A percentile compares a stretch with the other conserved stretches of the same genome.
Evolutionary conservation across 2,797 vertebrate species (phyloP).

Genomic region (Enteromius afrohamiltoni): DNA sequence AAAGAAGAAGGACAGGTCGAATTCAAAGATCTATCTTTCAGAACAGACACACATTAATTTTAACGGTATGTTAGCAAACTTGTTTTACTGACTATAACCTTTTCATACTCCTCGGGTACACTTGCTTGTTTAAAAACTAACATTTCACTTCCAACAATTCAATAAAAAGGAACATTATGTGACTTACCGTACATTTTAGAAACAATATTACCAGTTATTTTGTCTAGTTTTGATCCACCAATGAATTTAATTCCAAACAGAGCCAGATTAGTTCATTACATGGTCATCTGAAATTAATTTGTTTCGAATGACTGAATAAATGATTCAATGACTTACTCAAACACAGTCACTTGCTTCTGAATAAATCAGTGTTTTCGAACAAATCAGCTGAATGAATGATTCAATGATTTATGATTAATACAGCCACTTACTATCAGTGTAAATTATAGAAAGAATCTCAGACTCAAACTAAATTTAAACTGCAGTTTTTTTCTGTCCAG

Average conservation of each 20-base stretch:
- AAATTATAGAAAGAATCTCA: not conserved
- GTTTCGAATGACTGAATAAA: not conserved
- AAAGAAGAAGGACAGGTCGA: not conserved
- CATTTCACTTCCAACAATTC: not conserved
- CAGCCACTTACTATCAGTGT: not conserved
- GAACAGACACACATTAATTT: not conserved
- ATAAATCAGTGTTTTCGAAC: not conserved
- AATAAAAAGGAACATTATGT: not conserved
- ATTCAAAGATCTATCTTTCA: not conserved
- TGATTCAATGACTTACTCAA: not conserved
- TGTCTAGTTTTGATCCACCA: too few relatives aligned
- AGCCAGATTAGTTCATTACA: not conserved
- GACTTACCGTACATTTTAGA: not conserved
- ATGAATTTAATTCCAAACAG: too few relatives aligned
- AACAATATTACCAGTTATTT: not conserved
- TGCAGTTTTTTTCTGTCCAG: too few relatives aligned
- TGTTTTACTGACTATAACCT: conserved; percentile 3
- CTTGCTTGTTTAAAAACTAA: not conserved
- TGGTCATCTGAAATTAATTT: not conserved
- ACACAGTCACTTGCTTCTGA: not conserved
- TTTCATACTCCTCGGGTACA: not conserved
- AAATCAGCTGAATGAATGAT: not conserved
- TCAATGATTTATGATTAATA: not conserved
- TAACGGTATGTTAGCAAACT: not conserved
- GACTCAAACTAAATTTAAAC: too few relatives aligned